Percentiles rank a stretch among this genome's conserved stretches.
phyloP scores from a whole-genome alignment of 1,140 invertebrate genomes.

The Drosophila serrata region DNA sequence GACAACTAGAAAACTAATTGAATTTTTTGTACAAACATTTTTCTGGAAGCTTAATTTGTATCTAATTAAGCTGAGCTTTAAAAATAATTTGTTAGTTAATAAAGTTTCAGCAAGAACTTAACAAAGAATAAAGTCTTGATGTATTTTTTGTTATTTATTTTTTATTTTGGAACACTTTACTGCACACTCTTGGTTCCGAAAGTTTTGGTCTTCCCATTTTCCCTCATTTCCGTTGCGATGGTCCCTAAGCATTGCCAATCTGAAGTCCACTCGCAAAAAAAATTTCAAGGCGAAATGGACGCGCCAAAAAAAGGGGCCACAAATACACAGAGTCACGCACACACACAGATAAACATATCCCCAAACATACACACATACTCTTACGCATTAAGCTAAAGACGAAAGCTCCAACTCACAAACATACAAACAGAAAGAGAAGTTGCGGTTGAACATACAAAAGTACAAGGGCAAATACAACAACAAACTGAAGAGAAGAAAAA shows the following conservation, averaged over 20 bases:
- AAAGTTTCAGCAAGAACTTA: slow-evolving; percentile 29
- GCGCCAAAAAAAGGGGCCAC: slow-evolving; percentile 74
- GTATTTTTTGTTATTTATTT: not conserved
- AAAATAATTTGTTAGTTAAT: slow-evolving; percentile 33
- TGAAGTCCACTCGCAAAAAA: slow-evolving; percentile 68
- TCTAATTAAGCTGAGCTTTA: slow-evolving; percentile 35
- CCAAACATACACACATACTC: slow-evolving; percentile 32
- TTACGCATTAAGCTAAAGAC: slow-evolving; percentile 68
- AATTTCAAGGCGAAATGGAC: slow-evolving; percentile 78
- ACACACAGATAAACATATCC: slow-evolving; percentile 36
- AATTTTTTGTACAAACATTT: not conserved
- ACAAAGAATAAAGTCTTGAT: slow-evolving; percentile 37
- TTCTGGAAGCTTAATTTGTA: not conserved
- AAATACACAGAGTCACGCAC: slow-evolving; percentile 41
- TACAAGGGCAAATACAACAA: slow-evolving; percentile 80
- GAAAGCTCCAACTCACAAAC: slow-evolving; percentile 63
- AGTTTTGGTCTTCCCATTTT: slow-evolving; percentile 2
- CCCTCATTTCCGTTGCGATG: slow-evolving; percentile 23
- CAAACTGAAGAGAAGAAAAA: slow-evolving; percentile 54
- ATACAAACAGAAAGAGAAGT: slow-evolving; percentile 56
- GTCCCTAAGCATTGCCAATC: slow-evolving; percentile 46
- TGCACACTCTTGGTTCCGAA: slow-evolving; percentile 27
- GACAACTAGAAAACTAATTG: not conserved
- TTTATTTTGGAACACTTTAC: slow-evolving; percentile 25
- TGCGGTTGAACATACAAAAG: slow-evolving; percentile 77